Evolutionary conservation across 2,113 vertebrate species (phyloP).

Genomic region (Zosterops lateralis): DNA sequence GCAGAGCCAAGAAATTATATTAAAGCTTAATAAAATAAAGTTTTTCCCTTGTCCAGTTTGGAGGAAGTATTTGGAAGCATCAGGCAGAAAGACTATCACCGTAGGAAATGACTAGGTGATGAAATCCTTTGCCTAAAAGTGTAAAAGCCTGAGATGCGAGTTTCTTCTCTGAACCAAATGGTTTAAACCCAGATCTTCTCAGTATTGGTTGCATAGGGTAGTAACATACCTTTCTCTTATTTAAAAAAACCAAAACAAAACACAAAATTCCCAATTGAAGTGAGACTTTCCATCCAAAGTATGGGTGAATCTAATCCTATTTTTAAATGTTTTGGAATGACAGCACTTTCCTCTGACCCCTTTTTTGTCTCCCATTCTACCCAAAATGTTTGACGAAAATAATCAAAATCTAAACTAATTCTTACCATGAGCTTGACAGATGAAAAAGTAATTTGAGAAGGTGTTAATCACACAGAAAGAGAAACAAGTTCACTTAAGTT

Average conservation of each 20-base stretch:
- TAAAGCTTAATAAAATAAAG: not conserved
- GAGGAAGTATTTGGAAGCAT: not conserved
- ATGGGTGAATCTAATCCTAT: not conserved
- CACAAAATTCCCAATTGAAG: not conserved
- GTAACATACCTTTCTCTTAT: not conserved
- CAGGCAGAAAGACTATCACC: not conserved
- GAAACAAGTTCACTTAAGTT: not conserved
- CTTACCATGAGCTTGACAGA: not conserved
- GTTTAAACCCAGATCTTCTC: not conserved
- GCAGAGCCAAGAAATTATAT: not conserved
- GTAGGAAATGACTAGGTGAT: not conserved
- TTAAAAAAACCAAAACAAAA: not conserved
- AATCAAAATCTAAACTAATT: not conserved
- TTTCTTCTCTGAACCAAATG: not conserved
- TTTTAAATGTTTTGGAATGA: not conserved
- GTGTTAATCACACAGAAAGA: not conserved
- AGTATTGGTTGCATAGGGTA: not conserved
- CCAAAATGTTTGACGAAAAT: not conserved
- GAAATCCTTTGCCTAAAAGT: not conserved
- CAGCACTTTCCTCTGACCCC: not conserved
- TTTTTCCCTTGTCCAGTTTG: not conserved
- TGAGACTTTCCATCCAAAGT: not conserved
- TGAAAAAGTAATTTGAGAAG: constrained; percentile 5
- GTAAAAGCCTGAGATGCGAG: not conserved
- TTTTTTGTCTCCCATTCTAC: not conserved